These are phyloP conservation scores for Rhinatrema bivittatum DNA, from an alignment of 2,797 vertebrate species.

Conservation along the genomic window DNA sequence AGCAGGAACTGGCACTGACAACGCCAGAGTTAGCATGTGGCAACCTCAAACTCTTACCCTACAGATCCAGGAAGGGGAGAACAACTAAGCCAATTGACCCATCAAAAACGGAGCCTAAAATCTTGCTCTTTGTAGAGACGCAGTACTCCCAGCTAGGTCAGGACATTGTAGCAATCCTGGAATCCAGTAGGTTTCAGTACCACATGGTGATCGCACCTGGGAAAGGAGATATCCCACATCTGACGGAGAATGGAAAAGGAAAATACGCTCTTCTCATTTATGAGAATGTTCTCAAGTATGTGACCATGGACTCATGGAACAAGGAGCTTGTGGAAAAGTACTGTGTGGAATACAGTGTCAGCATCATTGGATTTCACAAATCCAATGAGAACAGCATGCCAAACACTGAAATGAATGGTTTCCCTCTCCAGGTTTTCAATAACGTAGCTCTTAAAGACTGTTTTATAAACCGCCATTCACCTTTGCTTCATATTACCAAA, in stretches of 20 bases:
- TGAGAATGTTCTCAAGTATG: conserved; percentile 91
- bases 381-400: conserved; percentile 87
- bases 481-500: conserved; percentile 82
- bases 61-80: conserved; percentile 66
- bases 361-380: conserved; percentile 92
- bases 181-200: conserved; percentile 86
- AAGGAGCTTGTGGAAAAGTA: conserved; percentile 92
- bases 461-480: conserved; percentile 79
- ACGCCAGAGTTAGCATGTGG: conserved; percentile 71
- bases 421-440: conserved; percentile 79
- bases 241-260: conserved; percentile 81
- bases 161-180: conserved; percentile 87
- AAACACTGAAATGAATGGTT: conserved; percentile 68
- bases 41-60: conserved; percentile 71
- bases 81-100: conserved; percentile 77
- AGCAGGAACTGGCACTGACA: conserved; percentile 77
- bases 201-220: conserved; percentile 88
- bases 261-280: conserved; percentile 86
- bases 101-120: conserved; percentile 72
- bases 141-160: conserved; percentile 94
- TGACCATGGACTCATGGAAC: conserved; percentile 89
- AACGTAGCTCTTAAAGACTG: conserved; percentile 84
- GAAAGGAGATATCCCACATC: conserved; percentile 86
- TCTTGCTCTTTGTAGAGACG: conserved; percentile 90
- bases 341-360: conserved; percentile 90